Base-by-base conservation (phyloP, 2,888 invertebrate species). In the Phymatocera aterrima region DNA sequence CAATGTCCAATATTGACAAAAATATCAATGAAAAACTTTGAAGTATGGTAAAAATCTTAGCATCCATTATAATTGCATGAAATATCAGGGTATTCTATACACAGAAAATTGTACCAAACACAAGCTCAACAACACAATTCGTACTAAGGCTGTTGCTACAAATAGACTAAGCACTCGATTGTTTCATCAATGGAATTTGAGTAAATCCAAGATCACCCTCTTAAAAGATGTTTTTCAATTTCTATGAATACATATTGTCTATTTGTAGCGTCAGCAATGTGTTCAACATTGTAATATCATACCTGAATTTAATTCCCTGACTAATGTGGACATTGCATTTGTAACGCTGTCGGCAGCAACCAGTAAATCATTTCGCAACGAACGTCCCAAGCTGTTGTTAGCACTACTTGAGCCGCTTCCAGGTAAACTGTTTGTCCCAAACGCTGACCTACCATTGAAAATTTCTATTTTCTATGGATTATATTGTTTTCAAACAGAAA, bases 321-420 rank as follows among this genome's bases (percentile, higher is more conserved):
- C 99, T 85, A 99, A 94, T 34, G 97, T 97, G 46, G 98, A 98
- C 98, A 99, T 99, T 81, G 99, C 99, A 91, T 97, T 97, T 81
- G 99, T 98, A 84, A 99, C 98, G 37, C 97, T 98, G 91, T 99
- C 99, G 61, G 99, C 99, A 65, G 99, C 98, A 87, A 97, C 96
- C 84, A 99, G 93, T 78, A 99, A 93, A 91, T 98, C 98, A 88
- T 97, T 96, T 86, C 96, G 93, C 75, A 96, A 93, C 84, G 94
- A 95, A 85, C 95, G 92, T 82, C 93, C 92, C 83, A 89, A 87
- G 84, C 88, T 90, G 88, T 90, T 90, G 86, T 88, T 90, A 82
- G 89, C 89, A 84, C 90, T 90, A 87, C 87, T 90, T 81, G 87
- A 89, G 80, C 89, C 90, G 85, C 89, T 90, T 82, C 90, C 89